A percentile compares a stretch with the other conserved stretches of the same genome.
These are phyloP conservation scores for Peromyscus aztecus DNA, from an alignment of 2,797 vertebrate genomes.

Conservation along the genomic window DNA sequence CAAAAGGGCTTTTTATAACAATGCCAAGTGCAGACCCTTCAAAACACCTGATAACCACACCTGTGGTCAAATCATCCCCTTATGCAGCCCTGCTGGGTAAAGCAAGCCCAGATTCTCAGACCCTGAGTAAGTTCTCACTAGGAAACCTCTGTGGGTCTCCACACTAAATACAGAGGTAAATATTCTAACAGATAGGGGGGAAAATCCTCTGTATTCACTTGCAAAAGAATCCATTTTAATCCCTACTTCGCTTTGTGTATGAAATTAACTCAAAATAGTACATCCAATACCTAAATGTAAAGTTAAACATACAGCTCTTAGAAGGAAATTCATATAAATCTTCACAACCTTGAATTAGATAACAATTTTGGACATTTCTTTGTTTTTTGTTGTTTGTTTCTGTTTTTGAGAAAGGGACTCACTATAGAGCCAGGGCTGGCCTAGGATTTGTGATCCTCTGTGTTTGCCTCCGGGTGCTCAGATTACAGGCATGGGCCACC, in stretches of 20 bases:
- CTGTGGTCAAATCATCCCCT: too few species aligned
- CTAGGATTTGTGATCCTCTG: neutral
- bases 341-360: neutral
- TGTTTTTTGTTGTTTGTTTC: neutral
- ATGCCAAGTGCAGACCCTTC: too few species aligned
- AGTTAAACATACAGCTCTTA: neutral
- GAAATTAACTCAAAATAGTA: constrained; percentile 55
- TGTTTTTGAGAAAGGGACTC: neutral
- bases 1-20: too few species aligned
- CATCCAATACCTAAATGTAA: constrained; percentile 33
- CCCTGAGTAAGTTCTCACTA: too few species aligned
- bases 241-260: neutral
- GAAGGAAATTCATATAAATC: neutral
- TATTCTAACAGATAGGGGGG: neutral
- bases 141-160: too few species aligned
- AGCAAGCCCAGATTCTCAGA: too few species aligned
- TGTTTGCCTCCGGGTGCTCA: neutral
- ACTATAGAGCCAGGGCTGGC: neutral
- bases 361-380: neutral
- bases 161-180: neutral
- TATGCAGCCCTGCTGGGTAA: too few species aligned
- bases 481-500: neutral
- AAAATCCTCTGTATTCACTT: neutral
- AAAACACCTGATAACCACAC: too few species aligned
- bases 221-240: neutral